Base-by-base conservation (phyloP, 2,797 vertebrate species). In the Chaunax sp. region DNA sequence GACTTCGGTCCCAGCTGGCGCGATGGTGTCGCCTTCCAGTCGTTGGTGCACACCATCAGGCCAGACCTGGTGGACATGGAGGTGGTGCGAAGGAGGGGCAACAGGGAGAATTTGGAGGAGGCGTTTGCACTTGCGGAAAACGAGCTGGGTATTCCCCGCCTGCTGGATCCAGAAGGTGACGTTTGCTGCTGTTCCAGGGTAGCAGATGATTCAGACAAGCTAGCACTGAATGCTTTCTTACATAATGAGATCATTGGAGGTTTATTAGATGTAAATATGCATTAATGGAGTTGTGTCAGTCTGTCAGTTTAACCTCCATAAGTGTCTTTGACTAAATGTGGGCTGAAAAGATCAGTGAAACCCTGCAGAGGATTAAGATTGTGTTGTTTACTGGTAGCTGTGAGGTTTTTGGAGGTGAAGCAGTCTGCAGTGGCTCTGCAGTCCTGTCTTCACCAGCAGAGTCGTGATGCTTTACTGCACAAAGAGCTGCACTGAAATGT, bases 1-100 rank as follows among this genome's bases (percentile, higher is more conserved):
- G 98, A 99, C 90, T 99, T 99, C 49, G 98, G 98, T 47, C 82
- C 92, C 61, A 98, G 97, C 33, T 99, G 98, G 98, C 95, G 97
- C 14, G 96, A 91, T 22, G 98, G 98, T 0, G 80, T 97, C 15
- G 97, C 97, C 1, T 99, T 99, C 89, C 96, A 98, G 82, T 95
- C 95, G 0, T 78, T 99, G 70, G 97, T 99, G 86, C 95, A 96
- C 10, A 94, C 98, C 62, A 98, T 99, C 82, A 95, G 96, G 4
- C 97, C 98, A 1, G 96, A 99, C 64, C 93, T 99, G 57, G 97
- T 98, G 63, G 95, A 99, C 85, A 94, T 99, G 93, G 95, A 98
- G 22, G 90, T 84, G 64, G 93, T 97, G 70, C 94, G 83, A 72
- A 92, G 82, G 63, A 94, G 95, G 74, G 89, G 94, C 43, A 98